Base-by-base conservation (phyloP, 1,140 invertebrate species). In the Zaprionus inermis region DNA sequence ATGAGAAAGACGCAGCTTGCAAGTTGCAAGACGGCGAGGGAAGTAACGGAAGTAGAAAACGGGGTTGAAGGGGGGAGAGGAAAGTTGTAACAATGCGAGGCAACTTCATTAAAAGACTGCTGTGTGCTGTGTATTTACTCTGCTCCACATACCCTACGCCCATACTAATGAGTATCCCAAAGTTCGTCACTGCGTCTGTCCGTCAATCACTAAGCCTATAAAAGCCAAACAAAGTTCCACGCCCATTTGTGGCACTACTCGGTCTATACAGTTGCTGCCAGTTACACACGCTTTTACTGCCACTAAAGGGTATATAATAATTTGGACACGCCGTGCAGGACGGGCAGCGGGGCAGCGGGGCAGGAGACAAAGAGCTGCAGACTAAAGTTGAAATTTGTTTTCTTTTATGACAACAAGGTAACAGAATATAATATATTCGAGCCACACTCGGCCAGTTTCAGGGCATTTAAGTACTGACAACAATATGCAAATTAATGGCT, bases 81-180 rank as follows among this genome's bases (percentile, higher is more conserved):
- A 28, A 2, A 54, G 20, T 54, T 54, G 58, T 60, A 72, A 72
- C 68, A 65, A 80, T 57, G 44, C 54, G 30, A 64, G 52, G 67
- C 54, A 63, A 76, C 78, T 80, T 81, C 78, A 81, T 80, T 80
- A 81, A 80, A 68, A 28, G 24, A 81, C 22, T 36, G 54, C 68
- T 49, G 18, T 52, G 44, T 16, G 57, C 51, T n/a, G 57, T 38
- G 11, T 65, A 11, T 41, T 0, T 7, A 52, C 34, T 14, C 34
- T 41, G n/a, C n/a, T 49, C 51, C 51, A 22, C 14, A 30, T 54
- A 54, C 51, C 24, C 51, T 54, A n/a, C 4, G 14, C 11, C 14
- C 51, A 30, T 30, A 54, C 22, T 54, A 54, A 54, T 54, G 22
- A 54, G 51, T 54, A 24, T 54, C 20, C 22, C 51, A 54, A 54